Conservation (phyloP, 2,797 vertebrate species). For the Podargus strigoides region DNA sequence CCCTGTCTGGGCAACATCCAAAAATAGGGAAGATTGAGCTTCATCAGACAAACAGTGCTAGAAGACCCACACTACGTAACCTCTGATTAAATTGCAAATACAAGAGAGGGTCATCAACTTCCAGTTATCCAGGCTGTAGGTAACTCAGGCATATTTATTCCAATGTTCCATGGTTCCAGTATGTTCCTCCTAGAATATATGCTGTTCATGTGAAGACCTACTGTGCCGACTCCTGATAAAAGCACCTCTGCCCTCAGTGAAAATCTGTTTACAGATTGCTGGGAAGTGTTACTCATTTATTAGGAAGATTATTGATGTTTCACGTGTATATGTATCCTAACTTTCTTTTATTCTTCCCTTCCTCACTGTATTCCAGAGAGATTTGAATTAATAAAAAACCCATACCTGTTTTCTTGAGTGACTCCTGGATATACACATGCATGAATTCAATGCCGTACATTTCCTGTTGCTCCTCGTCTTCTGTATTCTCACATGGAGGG, state of each 20-base stretch:
- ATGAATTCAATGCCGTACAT: conserved; percentile 93
- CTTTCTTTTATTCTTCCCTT: neutral
- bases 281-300: neutral
- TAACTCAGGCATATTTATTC: neutral
- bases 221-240: neutral
- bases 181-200: neutral
- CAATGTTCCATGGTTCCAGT: neutral
- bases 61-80: neutral
- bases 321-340: neutral
- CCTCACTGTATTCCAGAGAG: neutral
- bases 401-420: conserved; percentile 62
- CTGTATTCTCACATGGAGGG: conserved; percentile 49
- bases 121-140: neutral
- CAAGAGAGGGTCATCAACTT: neutral
- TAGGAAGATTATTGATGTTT: neutral
- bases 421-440: conserved; percentile 86
- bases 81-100: neutral
- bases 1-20: neutral
- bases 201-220: neutral
- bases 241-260: neutral
- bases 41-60: neutral
- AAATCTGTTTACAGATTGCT: neutral
- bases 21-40: neutral
- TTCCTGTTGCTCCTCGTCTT: conserved; percentile 82
- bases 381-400: neutral